Evolutionary conservation across 2,113 vertebrate species (phyloP), one percentile per base, ranked within the genome.

Genomic region (Megalops atlanticus): DNA sequence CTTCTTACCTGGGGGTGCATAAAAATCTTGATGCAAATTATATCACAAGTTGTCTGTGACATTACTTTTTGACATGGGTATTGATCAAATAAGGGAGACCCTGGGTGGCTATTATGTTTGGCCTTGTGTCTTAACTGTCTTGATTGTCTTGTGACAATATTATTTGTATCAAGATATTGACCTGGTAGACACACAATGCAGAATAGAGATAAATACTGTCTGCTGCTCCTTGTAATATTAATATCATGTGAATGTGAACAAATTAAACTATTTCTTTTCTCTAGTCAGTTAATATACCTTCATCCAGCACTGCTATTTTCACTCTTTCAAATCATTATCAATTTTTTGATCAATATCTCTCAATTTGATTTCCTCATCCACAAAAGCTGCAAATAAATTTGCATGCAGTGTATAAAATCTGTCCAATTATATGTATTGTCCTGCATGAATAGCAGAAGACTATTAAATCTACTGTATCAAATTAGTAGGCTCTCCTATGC

Each of bases 371-470:
- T 64, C 58, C 58, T 27, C 58, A 64, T 24, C 10, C 58, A 58
- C 52, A 64, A 64, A 64, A 64, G 58, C n/a, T 27, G 8, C 58
- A 64, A n/a, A 64, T 31, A 64, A 64, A 64, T 64, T n/a, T 64
- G 58, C 58, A 5, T 64, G 58, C 8, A 10, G 58, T 27, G 58
- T 27, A 64, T 64, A 24, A 64, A 64, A 64, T 64, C 31, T 64
- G 27, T 64, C 58, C n/a, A 21, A 64, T 64, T 64, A n/a, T n/a
- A n/a, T 64, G n/a, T n/a, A 58, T 58, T n/a, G 21, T 6, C 21
- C 58, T 31, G 31, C 31, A 64, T 64, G 58, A 64, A 64, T 31
- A 64, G n/a, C 24, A 64, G 58, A 24, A 4, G 31, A 64, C n/a
- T 31, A 64, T 64, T 58, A 58, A 18, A 31, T 64, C 58, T 31